Conservation (phyloP, 92 coral and sea anemone genomes). For the Virgularia gustaviana region DNA sequence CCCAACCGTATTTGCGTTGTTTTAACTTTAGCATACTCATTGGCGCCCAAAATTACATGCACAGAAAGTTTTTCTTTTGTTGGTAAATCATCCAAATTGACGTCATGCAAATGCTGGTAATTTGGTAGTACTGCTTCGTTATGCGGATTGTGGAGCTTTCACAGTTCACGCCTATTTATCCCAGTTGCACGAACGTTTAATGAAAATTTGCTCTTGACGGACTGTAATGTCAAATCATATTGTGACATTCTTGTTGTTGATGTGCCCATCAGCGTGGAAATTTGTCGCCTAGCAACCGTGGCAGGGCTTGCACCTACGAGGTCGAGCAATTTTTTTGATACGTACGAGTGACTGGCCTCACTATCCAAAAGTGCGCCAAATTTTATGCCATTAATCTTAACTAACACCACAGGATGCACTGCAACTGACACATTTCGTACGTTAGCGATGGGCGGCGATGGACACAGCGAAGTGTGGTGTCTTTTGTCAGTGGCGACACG, state of each 20-base stretch:
- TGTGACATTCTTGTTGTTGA: conserved; percentile 14
- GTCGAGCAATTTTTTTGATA: conserved; percentile 4
- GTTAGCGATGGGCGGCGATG: conserved; percentile 9
- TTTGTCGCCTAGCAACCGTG: not conserved
- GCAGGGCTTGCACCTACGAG: conserved; percentile 2
- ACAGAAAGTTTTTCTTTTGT: conserved; percentile 9
- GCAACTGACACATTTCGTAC: not conserved
- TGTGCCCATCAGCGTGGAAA: conserved; percentile 16
- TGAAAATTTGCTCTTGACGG: not conserved
- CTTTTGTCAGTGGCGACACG: conserved; percentile 17
- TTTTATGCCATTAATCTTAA: conserved; percentile 49
- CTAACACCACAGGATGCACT: conserved; percentile 62
- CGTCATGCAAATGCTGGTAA: conserved; percentile 20
- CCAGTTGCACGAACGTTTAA: conserved; percentile 18
- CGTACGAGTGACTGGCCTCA: conserved; percentile 51
- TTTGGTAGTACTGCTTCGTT: not conserved
- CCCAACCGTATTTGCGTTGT: conserved; percentile 5
- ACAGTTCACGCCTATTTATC: conserved; percentile 33
- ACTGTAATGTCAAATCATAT: not conserved
- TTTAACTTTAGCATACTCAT: conserved; percentile 4
- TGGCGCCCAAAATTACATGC: conserved; percentile 5
- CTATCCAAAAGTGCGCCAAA: conserved; percentile 58
- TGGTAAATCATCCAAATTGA: conserved; percentile 28
- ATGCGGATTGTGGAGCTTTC: conserved; percentile 38
- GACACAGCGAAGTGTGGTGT: conserved; percentile 29